Evolutionary conservation across 1,140 invertebrate genomes (phyloP), one percentile per base, ranked within the genome.

Genomic region (Ceratosolen solmsi): DNA sequence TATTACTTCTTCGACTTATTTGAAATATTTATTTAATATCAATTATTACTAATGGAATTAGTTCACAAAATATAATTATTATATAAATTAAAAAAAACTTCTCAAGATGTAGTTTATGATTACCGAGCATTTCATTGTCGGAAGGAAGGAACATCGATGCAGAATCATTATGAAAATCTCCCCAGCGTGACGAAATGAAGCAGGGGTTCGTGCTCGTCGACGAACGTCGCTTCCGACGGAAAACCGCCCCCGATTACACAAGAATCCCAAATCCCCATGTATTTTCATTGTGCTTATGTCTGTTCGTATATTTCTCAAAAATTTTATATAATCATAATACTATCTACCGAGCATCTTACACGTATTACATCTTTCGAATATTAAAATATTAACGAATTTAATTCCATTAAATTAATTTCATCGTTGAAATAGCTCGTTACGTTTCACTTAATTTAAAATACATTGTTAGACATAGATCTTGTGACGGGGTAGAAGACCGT

Each of bases 211-310:
- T 73, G 73, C 83, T 79, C 82, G 86, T 54, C 63, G 65, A 63
- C 58, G 54, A 79, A 83, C 77, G 73, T 84, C 71, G 82, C 82
- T 87, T 85, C 86, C 86, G 86, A 83, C 86, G 85, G 82, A 84
- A 88, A 87, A 87, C 82, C 84, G 46, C 78, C 80, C 84, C 75
- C 79, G 71, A 83, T 83, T 72, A 77, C 56, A 78, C 81, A 78
- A 73, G 76, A 70, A 79, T 84, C 51, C 54, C 58, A 4, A 72
- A 51, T 72, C 63, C 68, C 33, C 72, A 65, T 79, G 72, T 68
- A 79, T 80, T 77, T 78, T 84, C 83, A 81, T 84, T 82, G 70
- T 79, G 22, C 60, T 71, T 51, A 38, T 74, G 74, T 75, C 71
- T 79, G 78, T 78, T 81, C 58, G 78, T 79, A 30, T 81, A 68